Conservation (phyloP, 2,797 vertebrate species). For the Pipistrellus pygmaeus region DNA sequence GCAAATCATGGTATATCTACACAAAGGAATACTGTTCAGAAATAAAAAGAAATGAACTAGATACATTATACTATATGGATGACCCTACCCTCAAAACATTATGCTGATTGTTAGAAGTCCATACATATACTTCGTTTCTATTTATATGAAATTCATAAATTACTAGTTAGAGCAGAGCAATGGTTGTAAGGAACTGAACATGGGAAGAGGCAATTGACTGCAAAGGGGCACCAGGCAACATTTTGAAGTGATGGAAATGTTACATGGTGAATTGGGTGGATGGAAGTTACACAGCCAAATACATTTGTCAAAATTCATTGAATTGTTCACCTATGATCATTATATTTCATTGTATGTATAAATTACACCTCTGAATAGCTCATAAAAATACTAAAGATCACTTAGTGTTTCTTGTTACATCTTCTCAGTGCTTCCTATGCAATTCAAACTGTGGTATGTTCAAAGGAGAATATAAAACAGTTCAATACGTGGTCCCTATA, state of each 20-base stretch:
- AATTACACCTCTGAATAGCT: background rate
- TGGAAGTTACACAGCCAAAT: background rate
- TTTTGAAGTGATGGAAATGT: background rate
- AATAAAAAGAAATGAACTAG: background rate
- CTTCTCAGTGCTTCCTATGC: conserved; percentile 32
- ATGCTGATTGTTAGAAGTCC: background rate
- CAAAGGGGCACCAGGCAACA: background rate
- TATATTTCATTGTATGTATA: background rate
- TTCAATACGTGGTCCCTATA: background rate
- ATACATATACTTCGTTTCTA: background rate
- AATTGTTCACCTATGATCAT: background rate
- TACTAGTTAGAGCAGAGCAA: background rate
- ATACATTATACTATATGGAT: background rate
- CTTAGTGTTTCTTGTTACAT: background rate
- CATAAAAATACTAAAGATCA: conserved; percentile 35
- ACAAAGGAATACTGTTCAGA: background rate
- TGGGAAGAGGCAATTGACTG: background rate
- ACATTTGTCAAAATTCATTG: conserved; percentile 19
- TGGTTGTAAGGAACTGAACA: background rate
- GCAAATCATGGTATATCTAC: background rate
- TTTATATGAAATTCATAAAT: conserved; percentile 15
- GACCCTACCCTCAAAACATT: background rate
- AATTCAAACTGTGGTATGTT: background rate
- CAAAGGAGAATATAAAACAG: background rate
- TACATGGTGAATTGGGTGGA: background rate